phyloP scores from a whole-genome alignment of 2,797 vertebrate genomes.

The Euthynnus affinis region DNA sequence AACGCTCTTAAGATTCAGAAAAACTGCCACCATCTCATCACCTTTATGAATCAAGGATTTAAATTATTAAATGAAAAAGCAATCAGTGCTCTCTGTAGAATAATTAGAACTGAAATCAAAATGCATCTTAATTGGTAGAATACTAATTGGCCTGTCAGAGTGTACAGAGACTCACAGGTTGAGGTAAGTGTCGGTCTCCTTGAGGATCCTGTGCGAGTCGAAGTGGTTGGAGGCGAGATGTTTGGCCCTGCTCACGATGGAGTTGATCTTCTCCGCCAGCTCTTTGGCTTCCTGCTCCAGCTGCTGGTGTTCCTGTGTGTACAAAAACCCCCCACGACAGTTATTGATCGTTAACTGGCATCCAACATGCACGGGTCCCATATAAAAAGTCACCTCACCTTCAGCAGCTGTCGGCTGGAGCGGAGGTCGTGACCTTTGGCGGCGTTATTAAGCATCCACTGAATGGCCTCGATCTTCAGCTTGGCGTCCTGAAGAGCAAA shows the following conservation, averaged over 20 bases:
- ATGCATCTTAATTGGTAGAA: too few relatives aligned
- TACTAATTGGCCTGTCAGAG: neutral
- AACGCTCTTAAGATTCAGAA: too few relatives aligned
- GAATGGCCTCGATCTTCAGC: conserved; percentile 90
- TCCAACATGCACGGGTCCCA: neutral
- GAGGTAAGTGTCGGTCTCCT: conserved; percentile 89
- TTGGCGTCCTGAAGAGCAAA: conserved; percentile 86
- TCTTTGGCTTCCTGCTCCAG: conserved; percentile 88
- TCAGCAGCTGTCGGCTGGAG: conserved; percentile 88
- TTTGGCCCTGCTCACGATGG: conserved; percentile 86
- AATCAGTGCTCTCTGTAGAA: too few relatives aligned
- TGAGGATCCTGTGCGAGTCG: conserved; percentile 87
- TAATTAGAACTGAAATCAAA: too few relatives aligned
- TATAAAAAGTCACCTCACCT: conserved; percentile 54
- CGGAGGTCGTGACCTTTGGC: conserved; percentile 88
- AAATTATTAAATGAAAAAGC: too few relatives aligned
- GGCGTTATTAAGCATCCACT: conserved; percentile 86
- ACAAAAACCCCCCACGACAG: conserved; percentile 22
- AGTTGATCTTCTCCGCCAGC: conserved; percentile 90
- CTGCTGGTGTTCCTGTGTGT: conserved; percentile 84
- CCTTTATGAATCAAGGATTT: too few relatives aligned
- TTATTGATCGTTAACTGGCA: neutral
- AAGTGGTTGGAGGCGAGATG: conserved; percentile 89
- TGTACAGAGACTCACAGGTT: conserved; percentile 79
- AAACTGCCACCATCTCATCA: too few relatives aligned